A percentile compares a stretch with the other conserved stretches of the same genome.
Evolutionary conservation across 2,888 invertebrate species (phyloP).

Genomic region (Mythimna pallens): DNA sequence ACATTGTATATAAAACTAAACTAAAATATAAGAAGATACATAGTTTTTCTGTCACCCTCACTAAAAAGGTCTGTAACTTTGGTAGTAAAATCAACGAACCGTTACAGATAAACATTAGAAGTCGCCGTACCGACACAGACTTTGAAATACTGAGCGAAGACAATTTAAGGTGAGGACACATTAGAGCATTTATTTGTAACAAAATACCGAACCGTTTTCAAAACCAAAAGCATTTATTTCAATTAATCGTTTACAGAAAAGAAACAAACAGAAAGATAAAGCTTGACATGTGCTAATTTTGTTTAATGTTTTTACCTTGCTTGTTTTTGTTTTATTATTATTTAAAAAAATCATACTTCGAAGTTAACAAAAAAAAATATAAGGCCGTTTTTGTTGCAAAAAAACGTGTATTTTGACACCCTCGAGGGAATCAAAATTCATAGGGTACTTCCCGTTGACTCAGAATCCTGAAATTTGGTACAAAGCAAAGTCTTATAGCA

Average conservation of each 20-base stretch:
- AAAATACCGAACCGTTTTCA: neutral
- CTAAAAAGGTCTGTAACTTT: slow-evolving; percentile 80
- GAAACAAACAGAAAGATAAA: no score
- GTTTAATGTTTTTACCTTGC: no score
- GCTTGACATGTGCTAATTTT: no score
- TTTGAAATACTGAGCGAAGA: slow-evolving; percentile 57
- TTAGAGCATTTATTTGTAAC: neutral
- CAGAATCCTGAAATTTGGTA: no score
- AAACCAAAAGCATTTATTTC: neutral
- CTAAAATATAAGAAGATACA: slow-evolving; percentile 60
- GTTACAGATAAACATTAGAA: slow-evolving; percentile 86
- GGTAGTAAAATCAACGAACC: slow-evolving; percentile 86
- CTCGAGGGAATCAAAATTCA: no score
- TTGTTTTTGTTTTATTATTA: no score
- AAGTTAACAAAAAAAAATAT: no score
- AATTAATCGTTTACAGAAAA: neutral
- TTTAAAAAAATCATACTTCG: no score
- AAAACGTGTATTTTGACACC: no score
- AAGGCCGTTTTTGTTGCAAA: no score
- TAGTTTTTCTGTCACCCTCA: slow-evolving; percentile 76
- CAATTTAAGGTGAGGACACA: slow-evolving; percentile 32
- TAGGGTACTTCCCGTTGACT: no score
- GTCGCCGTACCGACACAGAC: slow-evolving; percentile 72
- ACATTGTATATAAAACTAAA: slow-evolving; percentile 64
- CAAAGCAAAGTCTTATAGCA: no score